These are phyloP conservation scores for Zelleria hepariella DNA, from an alignment of 2,888 invertebrate species.

Conservation along the genomic window DNA sequence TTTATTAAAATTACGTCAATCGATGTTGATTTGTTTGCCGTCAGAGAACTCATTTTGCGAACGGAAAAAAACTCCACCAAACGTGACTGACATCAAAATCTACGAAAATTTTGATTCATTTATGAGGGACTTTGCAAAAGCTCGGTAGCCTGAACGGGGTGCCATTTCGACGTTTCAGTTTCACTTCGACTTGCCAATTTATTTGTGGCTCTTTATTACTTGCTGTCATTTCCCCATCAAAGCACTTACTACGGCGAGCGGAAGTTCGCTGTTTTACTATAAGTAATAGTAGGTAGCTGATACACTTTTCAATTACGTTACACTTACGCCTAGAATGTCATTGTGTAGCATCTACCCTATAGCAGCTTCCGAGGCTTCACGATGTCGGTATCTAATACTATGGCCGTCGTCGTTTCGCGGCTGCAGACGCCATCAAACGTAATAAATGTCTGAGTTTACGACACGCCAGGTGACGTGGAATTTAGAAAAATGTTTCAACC, in stretches of 20 bases:
- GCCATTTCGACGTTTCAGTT: background rate
- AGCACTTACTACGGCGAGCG: too few relatives aligned
- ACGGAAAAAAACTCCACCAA: constrained; percentile 41
- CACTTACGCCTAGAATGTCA: too few relatives aligned
- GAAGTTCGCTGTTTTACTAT: background rate
- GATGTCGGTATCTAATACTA: too few relatives aligned
- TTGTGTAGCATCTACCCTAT: too few relatives aligned
- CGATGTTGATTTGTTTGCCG: constrained; percentile 47
- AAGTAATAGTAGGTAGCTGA: background rate
- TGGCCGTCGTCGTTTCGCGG: constrained; percentile 8
- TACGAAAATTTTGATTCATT: constrained; percentile 44
- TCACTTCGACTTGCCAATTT: constrained; percentile 5
- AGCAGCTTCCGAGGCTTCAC: too few relatives aligned
- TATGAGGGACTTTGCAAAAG: constrained; percentile 34
- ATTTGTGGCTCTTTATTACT: background rate
- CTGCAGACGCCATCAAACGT: constrained; percentile 35
- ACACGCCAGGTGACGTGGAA: constrained; percentile 17
- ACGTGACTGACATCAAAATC: constrained; percentile 59
- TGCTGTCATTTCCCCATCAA: background rate
- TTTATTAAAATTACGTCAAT: constrained; percentile 17
- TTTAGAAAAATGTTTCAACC: constrained; percentile 32
- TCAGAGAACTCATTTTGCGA: constrained; percentile 43
- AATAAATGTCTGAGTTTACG: constrained; percentile 51
- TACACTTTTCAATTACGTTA: too few relatives aligned
- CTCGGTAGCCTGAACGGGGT: constrained; percentile 29